Percentiles rank a stretch among this genome's conserved stretches.
Evolutionary conservation across 2,888 invertebrate genomes (phyloP).

Genomic region (Blastobasis adustella): DNA sequence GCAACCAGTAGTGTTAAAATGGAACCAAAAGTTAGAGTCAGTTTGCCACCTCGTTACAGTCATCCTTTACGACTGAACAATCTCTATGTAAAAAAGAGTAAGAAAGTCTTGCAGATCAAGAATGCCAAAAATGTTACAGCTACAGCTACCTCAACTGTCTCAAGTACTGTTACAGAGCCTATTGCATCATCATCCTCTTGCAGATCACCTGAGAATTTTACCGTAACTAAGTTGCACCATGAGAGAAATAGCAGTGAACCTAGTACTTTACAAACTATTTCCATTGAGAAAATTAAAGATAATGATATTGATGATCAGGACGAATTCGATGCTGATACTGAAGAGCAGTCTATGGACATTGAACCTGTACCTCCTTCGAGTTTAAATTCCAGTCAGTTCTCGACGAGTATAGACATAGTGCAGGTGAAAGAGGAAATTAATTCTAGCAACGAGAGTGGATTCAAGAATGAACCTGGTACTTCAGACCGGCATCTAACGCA

Average conservation of each 20-base stretch:
- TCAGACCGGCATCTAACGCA: conserved; percentile 36
- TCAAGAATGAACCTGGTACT: conserved; percentile 40
- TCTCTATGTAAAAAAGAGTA: conserved; percentile 60
- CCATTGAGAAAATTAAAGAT: conserved; percentile 43
- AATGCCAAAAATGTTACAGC: conserved; percentile 37
- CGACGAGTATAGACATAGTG: conserved; percentile 31
- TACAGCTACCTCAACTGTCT: conserved; percentile 12
- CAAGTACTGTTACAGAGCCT: conserved; percentile 27
- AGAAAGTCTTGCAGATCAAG: conserved; percentile 62
- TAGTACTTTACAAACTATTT: conserved; percentile 38
- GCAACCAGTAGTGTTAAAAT: conserved; percentile 1
- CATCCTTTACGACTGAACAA: conserved; percentile 54
- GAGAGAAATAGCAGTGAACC: conserved; percentile 23
- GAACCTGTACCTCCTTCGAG: conserved; percentile 42
- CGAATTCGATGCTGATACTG: conserved; percentile 53
- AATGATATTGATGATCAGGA: conserved; percentile 33
- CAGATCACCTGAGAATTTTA: conserved; percentile 46
- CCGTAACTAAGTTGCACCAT: conserved; percentile 39
- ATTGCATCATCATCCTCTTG: conserved; percentile 42
- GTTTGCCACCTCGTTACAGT: conserved; percentile 14
- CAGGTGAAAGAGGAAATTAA: conserved; percentile 59
- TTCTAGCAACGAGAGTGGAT: conserved; percentile 48
- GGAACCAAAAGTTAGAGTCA: conserved; percentile 24
- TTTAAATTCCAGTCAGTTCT: conserved; percentile 27
- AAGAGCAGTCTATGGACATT: conserved; percentile 58